Base-by-base conservation (phyloP, 2,888 invertebrate species). In the Acleris sparsana region DNA sequence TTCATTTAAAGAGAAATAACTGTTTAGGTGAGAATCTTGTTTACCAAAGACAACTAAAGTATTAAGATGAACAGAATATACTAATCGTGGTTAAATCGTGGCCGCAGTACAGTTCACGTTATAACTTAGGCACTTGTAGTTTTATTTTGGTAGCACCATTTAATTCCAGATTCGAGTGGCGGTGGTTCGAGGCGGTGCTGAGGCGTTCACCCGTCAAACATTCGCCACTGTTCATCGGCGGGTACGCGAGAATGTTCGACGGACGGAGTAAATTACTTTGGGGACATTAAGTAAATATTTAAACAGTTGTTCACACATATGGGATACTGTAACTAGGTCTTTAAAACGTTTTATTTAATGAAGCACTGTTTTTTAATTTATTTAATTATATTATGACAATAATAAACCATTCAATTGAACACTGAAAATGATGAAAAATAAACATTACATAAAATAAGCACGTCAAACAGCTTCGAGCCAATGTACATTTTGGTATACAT, bases 381-480 rank as follows among this genome's bases (percentile, higher is more conserved):
- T 44, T 51, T 59, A 55, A 48, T 55, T 48, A 48, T 17, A 48
- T 51, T 79, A 83, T 81, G 82, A 86, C 78, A 77, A 85, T 80
- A 85, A 77, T 80, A 85, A 88, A 89, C 87, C 87, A 90, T 88
- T 88, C 87, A 89, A 86, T 87, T 77, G 82, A 89, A 92, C 91
- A 92, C 82, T 86, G 77, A 90, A 82, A 82, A 80, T 80, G 80
- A 80, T 80, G 76, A 77, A 82, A 85, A 87, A 85, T 85, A 85
- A 87, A 88, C 85, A 87, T 83, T 86, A 91, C 89, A 91, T 86
- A 84, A 87, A 90, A 85, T 86, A 92, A 92, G 92, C 92, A 92
- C 92, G 91, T 89, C 88, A 88, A 92, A 92, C 89, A 92, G 89
- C 90, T 86, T 91, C 90, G 91, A 91, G 89, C 89, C 80, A 88